Base-by-base conservation (phyloP, 2,113 vertebrate species). In the Nipponia nippon region DNA sequence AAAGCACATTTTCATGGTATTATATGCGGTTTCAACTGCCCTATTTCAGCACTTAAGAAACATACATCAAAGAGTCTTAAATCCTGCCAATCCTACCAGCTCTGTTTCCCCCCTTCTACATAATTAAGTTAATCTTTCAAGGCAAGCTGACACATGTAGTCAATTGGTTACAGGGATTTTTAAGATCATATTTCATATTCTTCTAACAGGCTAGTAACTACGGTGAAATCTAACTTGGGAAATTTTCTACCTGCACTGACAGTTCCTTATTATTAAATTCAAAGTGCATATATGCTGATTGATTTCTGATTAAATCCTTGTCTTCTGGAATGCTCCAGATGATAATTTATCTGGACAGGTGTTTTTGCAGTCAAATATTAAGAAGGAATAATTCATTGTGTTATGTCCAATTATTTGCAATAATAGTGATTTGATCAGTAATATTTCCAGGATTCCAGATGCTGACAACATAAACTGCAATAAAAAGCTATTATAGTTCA, bases 91-190 rank as follows among this genome's bases (percentile, higher is more conserved):
- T 95, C 89, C 72, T 82, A 63, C 81, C 69, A 67, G 61, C 56
- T 90, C 69, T 83, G 46, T 67, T 88, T 78, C 56, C 77, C 25
- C 11, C 67, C 84, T 94, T 89, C 92, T 90, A 4, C 49, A n/a
- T 95, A 97, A 97, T 96, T 96, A 96, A 97, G 63, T 89, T 91
- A 95, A 96, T 97, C 69, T 94, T 97, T 97, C 71, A 94, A 96
- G 88, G 83, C 90, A 94, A 93, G 53, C 88, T 83, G 90, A 93
- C 83, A 94, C 50, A 92, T 89, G 89, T 97, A 96, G 87, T 92
- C 87, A 87, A 91, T 96, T 89, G 87, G 94, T 95, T 50, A 87
- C 29, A 67, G 90, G 63, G 92, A 89, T 62, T 97, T 98, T 96
- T 77, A 71, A 87, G 56, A 80, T 87, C 66, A 19, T n/a, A 80